phyloP scores from a whole-genome alignment of 1,140 invertebrate genomes.

The Aphelenchoides avenae region DNA sequence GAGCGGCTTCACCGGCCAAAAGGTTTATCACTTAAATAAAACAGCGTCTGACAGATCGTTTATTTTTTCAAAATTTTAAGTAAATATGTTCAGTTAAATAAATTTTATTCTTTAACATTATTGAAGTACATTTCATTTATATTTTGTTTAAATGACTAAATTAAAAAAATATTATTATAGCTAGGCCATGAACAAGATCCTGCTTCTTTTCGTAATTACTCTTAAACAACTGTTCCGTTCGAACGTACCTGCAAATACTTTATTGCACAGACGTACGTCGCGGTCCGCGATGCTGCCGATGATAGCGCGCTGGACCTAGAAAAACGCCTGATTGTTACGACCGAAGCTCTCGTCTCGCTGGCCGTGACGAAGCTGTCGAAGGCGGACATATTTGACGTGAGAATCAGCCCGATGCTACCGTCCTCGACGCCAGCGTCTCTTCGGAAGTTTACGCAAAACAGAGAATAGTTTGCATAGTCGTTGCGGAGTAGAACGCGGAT shows the following conservation, averaged over 20 bases:
- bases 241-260: conserved; percentile 24
- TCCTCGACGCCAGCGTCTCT: conserved; percentile 6
- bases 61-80: background rate
- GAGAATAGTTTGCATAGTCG: conserved; percentile 13
- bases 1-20: conserved; percentile 32
- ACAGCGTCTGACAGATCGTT: too few species aligned
- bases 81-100: background rate
- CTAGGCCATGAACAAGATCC: too few species aligned
- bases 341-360: background rate
- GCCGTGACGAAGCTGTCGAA: too few species aligned
- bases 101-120: background rate
- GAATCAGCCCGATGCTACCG: conserved; percentile 24
- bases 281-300: conserved; percentile 25
- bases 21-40: too few species aligned
- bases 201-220: conserved; percentile 1
- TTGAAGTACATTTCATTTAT: conserved; percentile 3
- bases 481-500: conserved; percentile 5
- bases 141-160: too few species aligned
- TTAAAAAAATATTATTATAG: too few species aligned
- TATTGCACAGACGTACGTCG: conserved; percentile 10
- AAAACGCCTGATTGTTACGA: background rate
- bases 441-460: conserved; percentile 15
- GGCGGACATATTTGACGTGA: background rate
- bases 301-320: conserved; percentile 24
- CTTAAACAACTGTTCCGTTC: too few species aligned